These are phyloP conservation scores for Numenius arquata DNA, from an alignment of 2,113 vertebrate genomes.

Conservation along the genomic window DNA sequence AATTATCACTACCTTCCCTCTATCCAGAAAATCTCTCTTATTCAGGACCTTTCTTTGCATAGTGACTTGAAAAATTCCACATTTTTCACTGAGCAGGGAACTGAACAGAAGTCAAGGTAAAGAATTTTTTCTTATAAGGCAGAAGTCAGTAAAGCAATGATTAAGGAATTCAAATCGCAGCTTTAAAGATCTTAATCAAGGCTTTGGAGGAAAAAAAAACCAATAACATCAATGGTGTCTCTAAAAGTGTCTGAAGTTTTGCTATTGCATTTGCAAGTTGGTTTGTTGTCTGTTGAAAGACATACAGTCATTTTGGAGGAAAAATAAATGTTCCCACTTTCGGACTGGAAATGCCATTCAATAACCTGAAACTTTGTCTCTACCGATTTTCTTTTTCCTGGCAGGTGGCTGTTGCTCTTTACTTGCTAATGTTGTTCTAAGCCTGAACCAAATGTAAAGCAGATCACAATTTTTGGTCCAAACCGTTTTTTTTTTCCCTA, in stretches of 20 bases:
- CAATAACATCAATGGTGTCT: not conserved
- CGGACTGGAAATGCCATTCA: not conserved
- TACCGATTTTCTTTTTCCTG: not conserved
- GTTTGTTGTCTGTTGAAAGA: not conserved
- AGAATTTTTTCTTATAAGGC: not conserved
- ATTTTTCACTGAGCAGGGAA: not conserved
- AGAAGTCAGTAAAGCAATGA: constrained; percentile 1
- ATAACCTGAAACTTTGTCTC: not conserved
- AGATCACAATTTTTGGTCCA: not conserved
- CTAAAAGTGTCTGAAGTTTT: not conserved
- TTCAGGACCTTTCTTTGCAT: not conserved
- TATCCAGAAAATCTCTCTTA: not conserved
- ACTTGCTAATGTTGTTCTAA: not conserved
- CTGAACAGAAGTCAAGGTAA: not conserved
- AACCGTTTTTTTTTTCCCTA: not conserved
- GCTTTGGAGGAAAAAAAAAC: not conserved
- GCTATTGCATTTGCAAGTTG: not conserved
- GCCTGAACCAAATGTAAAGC: not conserved
- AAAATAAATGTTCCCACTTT: not conserved
- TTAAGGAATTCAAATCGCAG: not conserved
- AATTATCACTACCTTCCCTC: not conserved
- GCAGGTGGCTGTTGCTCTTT: not conserved
- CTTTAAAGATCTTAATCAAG: not conserved
- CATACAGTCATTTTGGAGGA: not conserved
- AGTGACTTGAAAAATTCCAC: not conserved